These are phyloP conservation scores for Elymnias hypermnestra DNA, from an alignment of 1,140 invertebrate genomes.

Conservation along the genomic window DNA sequence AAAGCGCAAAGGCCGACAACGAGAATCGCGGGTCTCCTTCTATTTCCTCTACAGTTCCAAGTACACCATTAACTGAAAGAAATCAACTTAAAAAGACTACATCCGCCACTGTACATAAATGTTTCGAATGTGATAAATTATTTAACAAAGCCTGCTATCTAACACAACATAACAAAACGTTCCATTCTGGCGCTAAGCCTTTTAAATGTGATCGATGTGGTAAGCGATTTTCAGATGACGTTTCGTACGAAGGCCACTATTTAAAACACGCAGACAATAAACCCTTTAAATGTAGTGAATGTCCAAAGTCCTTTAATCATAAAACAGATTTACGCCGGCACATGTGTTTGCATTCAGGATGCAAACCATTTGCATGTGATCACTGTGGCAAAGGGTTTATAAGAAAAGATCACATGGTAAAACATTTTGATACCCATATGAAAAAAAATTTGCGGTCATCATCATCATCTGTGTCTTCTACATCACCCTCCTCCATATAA, in stretches of 20 bases:
- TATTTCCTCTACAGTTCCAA: constrained; percentile 58
- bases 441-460: constrained; percentile 61
- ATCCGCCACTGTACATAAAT: constrained; percentile 79
- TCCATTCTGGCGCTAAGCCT: constrained; percentile 90
- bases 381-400: constrained; percentile 93
- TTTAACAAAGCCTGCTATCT: constrained; percentile 92
- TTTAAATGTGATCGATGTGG: constrained; percentile 90
- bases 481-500: constrained; percentile 34
- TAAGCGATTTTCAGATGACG: constrained; percentile 85
- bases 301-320: constrained; percentile 88
- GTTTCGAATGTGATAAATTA: constrained; percentile 88
- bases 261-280: constrained; percentile 89
- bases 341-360: constrained; percentile 89
- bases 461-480: constrained; percentile 34
- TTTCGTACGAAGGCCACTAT: constrained; percentile 82
- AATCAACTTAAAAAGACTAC: constrained; percentile 60
- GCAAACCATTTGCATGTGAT: constrained; percentile 88
- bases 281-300: constrained; percentile 92
- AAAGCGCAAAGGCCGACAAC: constrained; percentile 60
- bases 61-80: constrained; percentile 60
- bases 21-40: constrained; percentile 57
- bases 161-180: constrained; percentile 93
- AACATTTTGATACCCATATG: constrained; percentile 91
- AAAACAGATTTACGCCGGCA: constrained; percentile 94
- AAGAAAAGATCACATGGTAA: constrained; percentile 95